phyloP scores from a whole-genome alignment of 2,797 vertebrate species.

The Mormyrus hasselquistii region DNA sequence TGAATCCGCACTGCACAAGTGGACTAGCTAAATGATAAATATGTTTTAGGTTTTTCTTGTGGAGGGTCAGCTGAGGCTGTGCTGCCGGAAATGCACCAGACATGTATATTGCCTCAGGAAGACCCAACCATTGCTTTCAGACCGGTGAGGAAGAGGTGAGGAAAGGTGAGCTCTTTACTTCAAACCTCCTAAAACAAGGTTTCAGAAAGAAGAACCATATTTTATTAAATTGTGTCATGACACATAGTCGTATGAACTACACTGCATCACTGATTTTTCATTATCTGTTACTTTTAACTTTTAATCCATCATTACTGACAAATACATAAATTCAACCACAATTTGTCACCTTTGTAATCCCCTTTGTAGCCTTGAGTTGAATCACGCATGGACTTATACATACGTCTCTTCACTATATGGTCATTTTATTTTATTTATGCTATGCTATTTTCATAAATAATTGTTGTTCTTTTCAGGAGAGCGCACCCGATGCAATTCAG shows the following conservation, averaged over 20 bases:
- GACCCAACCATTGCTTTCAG: slow-evolving; percentile 78
- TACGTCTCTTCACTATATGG: neutral
- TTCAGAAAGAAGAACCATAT: neutral
- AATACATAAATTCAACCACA: neutral
- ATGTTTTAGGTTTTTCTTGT: slow-evolving; percentile 60
- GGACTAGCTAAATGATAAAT: neutral
- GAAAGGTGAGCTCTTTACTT: slow-evolving; percentile 58
- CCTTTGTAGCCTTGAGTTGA: neutral
- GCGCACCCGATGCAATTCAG: slow-evolving; percentile 34
- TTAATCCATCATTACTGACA: neutral
- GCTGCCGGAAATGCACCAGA: slow-evolving; percentile 60
- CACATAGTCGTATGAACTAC: neutral
- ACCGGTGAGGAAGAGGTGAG: slow-evolving; percentile 82
- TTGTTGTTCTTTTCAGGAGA: neutral
- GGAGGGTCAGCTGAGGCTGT: slow-evolving; percentile 58
- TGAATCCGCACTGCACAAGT: neutral
- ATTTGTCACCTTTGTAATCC: neutral
- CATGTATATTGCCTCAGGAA: slow-evolving; percentile 60
- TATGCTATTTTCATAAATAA: neutral
- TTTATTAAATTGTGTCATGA: neutral
- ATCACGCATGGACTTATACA: neutral
- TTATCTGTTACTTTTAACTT: neutral
- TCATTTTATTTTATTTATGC: neutral
- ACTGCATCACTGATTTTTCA: neutral
- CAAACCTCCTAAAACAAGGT: neutral